Conservation (phyloP, 2,888 invertebrate genomes). For the Microchrysa polita region DNA sequence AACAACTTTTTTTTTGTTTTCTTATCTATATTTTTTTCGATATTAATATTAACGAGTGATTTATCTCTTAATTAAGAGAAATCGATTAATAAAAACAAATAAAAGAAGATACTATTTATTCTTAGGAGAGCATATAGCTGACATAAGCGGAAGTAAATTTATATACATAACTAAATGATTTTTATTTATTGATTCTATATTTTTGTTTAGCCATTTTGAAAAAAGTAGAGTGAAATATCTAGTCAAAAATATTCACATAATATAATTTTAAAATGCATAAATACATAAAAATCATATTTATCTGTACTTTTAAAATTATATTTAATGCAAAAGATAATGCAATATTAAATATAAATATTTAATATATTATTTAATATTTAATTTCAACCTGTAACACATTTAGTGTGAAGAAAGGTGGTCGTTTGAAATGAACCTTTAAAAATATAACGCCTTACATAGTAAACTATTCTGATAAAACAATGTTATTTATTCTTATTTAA, state of each 20-base stretch:
- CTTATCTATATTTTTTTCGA: neutral
- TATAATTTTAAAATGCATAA: neutral
- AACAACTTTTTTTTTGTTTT: neutral
- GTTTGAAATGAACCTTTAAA: neutral
- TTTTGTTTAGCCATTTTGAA: constrained; percentile 21
- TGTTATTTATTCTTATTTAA: neutral
- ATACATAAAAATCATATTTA: no score
- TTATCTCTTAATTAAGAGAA: neutral
- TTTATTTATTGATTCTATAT: neutral
- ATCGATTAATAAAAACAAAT: neutral
- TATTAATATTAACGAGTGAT: neutral
- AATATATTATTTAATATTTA: neutral
- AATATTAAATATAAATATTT: neutral
- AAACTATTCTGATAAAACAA: constrained; percentile 1
- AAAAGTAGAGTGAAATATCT: constrained; percentile 41
- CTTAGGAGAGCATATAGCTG: neutral
- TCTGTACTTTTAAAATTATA: constrained; percentile 6
- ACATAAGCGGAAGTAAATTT: neutral
- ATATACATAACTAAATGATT: constrained; percentile 10
- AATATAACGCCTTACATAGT: no score
- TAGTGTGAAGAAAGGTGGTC: neutral
- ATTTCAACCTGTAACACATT: neutral
- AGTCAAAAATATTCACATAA: constrained; percentile 22
- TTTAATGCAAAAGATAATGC: neutral
- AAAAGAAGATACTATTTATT: neutral